Conservation (phyloP, 2,888 invertebrate genomes). For the Sesia apiformis region DNA sequence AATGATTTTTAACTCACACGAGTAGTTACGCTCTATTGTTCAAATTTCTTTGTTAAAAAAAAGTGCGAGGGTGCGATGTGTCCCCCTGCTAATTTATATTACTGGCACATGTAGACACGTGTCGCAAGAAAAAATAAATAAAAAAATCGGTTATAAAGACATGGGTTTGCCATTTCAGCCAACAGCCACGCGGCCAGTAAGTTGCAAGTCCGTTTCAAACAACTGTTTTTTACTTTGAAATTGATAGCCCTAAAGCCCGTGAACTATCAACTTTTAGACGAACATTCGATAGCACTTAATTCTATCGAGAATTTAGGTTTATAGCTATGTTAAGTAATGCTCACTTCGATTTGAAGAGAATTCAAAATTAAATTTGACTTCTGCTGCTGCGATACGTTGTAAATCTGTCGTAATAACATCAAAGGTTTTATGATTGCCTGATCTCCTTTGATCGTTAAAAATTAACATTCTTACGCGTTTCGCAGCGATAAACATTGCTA, state of each 20-base stretch:
- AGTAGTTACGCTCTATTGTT: slow-evolving; percentile 68
- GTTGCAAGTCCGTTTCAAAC: slow-evolving; percentile 35
- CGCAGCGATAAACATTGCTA: not conserved
- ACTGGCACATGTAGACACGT: slow-evolving; percentile 71
- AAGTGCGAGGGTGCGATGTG: slow-evolving; percentile 58
- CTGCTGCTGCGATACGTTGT: not conserved
- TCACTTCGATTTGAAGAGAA: slow-evolving; percentile 5
- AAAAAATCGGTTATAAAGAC: slow-evolving; percentile 54
- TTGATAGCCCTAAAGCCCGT: slow-evolving; percentile 39
- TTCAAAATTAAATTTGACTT: slow-evolving; percentile 1
- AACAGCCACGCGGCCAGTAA: slow-evolving; percentile 35
- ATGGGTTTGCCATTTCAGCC: slow-evolving; percentile 59
- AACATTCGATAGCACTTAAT: slow-evolving; percentile 40
- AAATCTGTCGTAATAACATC: not conserved
- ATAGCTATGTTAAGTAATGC: slow-evolving; percentile 32
- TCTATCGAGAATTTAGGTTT: slow-evolving; percentile 36
- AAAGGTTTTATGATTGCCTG: not conserved
- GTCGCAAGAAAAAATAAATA: slow-evolving; percentile 53
- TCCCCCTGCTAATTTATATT: slow-evolving; percentile 70
- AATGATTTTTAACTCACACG: slow-evolving; percentile 63
- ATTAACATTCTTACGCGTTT: not conserved
- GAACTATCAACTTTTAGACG: slow-evolving; percentile 23
- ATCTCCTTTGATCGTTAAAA: not conserved
- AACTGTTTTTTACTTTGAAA: slow-evolving; percentile 42
- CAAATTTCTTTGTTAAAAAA: slow-evolving; percentile 64